Percentiles rank a stretch among this genome's conserved stretches.
phyloP scores from a whole-genome alignment of 2,113 vertebrate genomes.

The Glaucomys volans region DNA sequence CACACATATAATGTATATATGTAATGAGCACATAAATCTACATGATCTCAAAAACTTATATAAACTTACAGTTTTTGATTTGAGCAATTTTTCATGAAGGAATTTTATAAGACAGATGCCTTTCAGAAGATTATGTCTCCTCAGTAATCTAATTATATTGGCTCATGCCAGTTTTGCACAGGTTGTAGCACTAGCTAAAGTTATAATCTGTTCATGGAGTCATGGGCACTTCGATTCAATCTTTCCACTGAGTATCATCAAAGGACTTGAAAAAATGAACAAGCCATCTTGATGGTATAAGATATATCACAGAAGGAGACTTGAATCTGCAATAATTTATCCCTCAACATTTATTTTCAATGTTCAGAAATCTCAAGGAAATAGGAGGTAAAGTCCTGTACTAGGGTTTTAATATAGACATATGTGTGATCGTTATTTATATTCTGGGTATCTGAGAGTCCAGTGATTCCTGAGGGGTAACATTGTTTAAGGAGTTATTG shows the following conservation, averaged over 20 bases:
- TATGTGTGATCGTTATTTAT: not conserved
- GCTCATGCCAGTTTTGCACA: not conserved
- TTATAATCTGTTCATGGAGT: not conserved
- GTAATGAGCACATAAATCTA: not conserved
- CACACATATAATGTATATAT: not conserved
- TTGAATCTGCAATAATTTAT: not conserved
- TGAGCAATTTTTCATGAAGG: not conserved
- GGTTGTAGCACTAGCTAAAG: not conserved
- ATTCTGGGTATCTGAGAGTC: not conserved
- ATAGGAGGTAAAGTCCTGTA: not conserved
- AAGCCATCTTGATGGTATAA: not conserved
- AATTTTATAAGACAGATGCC: not conserved
- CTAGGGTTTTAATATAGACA: not conserved
- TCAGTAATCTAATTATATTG: not conserved
- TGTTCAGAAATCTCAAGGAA: not conserved
- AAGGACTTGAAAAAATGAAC: not conserved
- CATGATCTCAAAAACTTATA: not conserved
- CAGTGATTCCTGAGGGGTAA: not conserved
- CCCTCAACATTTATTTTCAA: not conserved
- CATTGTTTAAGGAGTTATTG: not conserved
- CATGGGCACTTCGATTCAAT: not conserved
- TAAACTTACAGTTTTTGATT: not conserved
- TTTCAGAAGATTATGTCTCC: not conserved
- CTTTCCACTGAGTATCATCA: not conserved
- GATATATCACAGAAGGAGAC: not conserved